Evolutionary conservation across 2,888 invertebrate genomes (phyloP), one percentile per base, ranked within the genome.

Genomic region (Teleogryllus oceanicus): DNA sequence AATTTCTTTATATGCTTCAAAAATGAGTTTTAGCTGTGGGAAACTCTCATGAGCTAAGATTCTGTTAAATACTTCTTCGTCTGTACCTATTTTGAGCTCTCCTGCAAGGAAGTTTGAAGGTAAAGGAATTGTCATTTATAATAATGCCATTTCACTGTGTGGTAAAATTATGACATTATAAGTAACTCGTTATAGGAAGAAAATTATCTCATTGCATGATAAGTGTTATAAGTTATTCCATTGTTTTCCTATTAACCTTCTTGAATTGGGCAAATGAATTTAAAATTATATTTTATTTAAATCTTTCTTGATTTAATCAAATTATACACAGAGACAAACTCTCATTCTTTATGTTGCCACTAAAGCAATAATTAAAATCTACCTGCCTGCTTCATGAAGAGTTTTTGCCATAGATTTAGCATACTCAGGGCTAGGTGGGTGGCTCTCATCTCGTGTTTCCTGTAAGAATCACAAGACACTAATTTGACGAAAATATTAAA

Each of bases 21-120:
- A 93, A 78, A 93, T 89, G 80, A 90, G 87, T 2, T 90, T 89
- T 83, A 94, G 87, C 86, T 94, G 94, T 0, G 90, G 90, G 85
- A 92, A 94, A 84, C 93, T 94, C 86, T 93, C 92, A 84, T 94
- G 92, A 0, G 92, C 92, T 85, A 94, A 87, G 83, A 94, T 91
- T 84, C 90, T 90, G 83, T 92, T 92, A 85, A 94, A 94, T 4
- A 91, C 89, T 84, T 92, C 92, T 85, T 93, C 93, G 82, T 93
- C 92, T 0, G 94, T 94, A 50, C 94, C 93, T 85, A 92, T 89
- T 86, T 92, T 91, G 78, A 89, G 91, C 86, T 93, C 92, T 1
- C 93, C 85, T 85, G 80, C 20, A 81, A 81, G 21, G 78, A 80
- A 74, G 24, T 37, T 8, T 8, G 37, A 37, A 8, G 37, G 1